Base-by-base conservation (phyloP, 2,797 vertebrate species). In the Gymnodraco acuticeps region DNA sequence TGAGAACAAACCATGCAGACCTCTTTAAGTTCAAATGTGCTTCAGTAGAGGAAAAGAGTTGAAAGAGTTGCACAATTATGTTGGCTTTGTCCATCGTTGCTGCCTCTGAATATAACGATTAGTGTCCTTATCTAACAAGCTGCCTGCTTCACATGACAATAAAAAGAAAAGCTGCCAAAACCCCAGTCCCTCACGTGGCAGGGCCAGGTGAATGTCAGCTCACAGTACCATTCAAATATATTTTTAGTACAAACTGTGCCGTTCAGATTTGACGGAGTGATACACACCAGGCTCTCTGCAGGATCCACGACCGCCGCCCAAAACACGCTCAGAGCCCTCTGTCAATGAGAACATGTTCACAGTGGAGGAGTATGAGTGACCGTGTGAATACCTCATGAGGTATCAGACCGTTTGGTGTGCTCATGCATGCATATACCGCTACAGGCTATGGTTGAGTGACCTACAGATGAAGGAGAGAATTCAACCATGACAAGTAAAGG, bases 121-220 rank as follows among this genome's bases (percentile, higher is more conserved):
- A 72, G 58, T 11, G 17, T 54, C 45, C 20, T 60, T 27, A 20
- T 81, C 71, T 45, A 75, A 77, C 59, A 54, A 80, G 41, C 20
- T 75, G 77, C 27, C 62, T 27, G 20, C 51, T 73, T 82, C 61
- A 82, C 47, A 65, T 60, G 75, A 55, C 23, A 67, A 66, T n/a
- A 56, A 27, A 27, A 38, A 38, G 38, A 82, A 75, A 85, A 95
- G 93, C 93, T 95, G 94, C 94, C 93, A 75, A 78, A 85, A 83
- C 64, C 75, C 78, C 77, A 43, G 70, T 48, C 75, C 75, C 70
- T 64, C 42, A 64, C 58, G 53, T 19, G 42, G 48, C 20, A 65
- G 66, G 75, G 76, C 74, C 67, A 59, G 68, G 71, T 59, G 69
- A 51, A 41, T 51, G 55, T 82, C 46, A 67, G 81, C 73, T 87